A percentile compares a stretch with the other conserved stretches of the same genome.
Evolutionary conservation across 2,797 vertebrate species (phyloP).

Genomic region (Rhinella marina): DNA sequence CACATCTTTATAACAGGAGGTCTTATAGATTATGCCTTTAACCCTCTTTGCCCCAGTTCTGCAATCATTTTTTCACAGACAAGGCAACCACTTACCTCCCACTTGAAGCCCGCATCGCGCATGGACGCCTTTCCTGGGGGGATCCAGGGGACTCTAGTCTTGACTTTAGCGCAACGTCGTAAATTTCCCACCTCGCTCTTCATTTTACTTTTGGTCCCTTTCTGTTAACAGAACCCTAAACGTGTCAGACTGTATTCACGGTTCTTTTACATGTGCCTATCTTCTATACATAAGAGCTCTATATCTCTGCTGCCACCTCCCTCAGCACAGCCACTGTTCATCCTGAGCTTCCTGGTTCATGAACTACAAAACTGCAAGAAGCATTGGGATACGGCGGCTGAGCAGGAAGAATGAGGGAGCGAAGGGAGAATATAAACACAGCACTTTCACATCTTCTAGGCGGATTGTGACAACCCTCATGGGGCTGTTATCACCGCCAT

Average conservation of each 20-base stretch:
- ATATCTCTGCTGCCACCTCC: neutral
- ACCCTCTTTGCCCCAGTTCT: too few species aligned
- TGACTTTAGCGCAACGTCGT: slow-evolving; percentile 78
- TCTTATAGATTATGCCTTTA: too few species aligned
- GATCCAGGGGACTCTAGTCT: slow-evolving; percentile 86
- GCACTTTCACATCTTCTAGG: neutral
- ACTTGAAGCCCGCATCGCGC: slow-evolving; percentile 78
- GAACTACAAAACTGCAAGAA: neutral
- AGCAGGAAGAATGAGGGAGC: neutral
- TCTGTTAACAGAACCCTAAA: slow-evolving; percentile 61
- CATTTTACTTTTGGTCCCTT: slow-evolving; percentile 75
- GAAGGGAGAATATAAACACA: neutral
- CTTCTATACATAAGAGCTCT: neutral
- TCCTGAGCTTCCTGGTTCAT: neutral
- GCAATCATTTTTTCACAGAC: neutral
- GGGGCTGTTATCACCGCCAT: too few species aligned
- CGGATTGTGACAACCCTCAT: neutral
- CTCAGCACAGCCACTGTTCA: neutral
- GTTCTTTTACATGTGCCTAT: too few species aligned
- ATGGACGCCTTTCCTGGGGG: slow-evolving; percentile 84
- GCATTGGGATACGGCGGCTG: neutral
- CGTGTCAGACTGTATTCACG: neutral
- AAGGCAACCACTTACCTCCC: slow-evolving; percentile 80
- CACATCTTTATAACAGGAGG: too few species aligned
- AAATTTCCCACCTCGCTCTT: slow-evolving; percentile 75